Percentiles rank a stretch among this genome's conserved stretches.
Conservation (phyloP, 1,140 invertebrate genomes). For the Heliconius melpomene region DNA sequence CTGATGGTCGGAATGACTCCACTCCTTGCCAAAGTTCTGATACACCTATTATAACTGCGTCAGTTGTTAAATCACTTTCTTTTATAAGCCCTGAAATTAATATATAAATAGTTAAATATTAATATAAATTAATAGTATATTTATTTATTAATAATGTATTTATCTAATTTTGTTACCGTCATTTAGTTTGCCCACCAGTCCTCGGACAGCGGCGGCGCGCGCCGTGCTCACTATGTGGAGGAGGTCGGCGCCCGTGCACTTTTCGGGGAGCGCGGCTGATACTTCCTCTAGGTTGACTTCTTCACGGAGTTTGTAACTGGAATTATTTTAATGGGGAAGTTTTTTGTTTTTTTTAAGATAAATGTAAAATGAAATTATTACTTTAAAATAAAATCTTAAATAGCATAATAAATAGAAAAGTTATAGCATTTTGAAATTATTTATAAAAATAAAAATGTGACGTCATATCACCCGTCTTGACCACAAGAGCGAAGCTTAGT, state of each 20-base stretch:
- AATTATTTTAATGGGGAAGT: background rate
- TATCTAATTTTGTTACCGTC: slow-evolving; percentile 42
- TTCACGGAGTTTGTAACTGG: slow-evolving; percentile 61
- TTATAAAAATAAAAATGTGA: too few species aligned
- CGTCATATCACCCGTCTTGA: too few species aligned
- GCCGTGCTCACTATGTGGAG: slow-evolving; percentile 67
- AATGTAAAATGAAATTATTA: too few species aligned
- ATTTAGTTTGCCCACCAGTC: slow-evolving; percentile 52
- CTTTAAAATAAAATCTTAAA: too few species aligned
- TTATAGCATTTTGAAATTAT: too few species aligned
- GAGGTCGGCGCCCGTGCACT: slow-evolving; percentile 75
- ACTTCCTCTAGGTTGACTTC: slow-evolving; percentile 65
- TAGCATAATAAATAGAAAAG: too few species aligned
- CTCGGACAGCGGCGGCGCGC: slow-evolving; percentile 60
- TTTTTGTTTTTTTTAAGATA: too few species aligned
- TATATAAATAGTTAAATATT: background rate
- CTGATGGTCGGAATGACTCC: slow-evolving; percentile 66
- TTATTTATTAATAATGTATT: background rate
- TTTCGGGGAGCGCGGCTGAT: slow-evolving; percentile 64
- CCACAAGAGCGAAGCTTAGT: too few species aligned
- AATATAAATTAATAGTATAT: too few species aligned
- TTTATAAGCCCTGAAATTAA: slow-evolving; percentile 61
- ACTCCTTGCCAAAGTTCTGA: slow-evolving; percentile 64
- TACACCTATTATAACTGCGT: slow-evolving; percentile 63
- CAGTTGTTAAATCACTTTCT: slow-evolving; percentile 64